Base-by-base conservation (phyloP, 2,888 invertebrate genomes). In the Scelioninae gen. 2 region DNA sequence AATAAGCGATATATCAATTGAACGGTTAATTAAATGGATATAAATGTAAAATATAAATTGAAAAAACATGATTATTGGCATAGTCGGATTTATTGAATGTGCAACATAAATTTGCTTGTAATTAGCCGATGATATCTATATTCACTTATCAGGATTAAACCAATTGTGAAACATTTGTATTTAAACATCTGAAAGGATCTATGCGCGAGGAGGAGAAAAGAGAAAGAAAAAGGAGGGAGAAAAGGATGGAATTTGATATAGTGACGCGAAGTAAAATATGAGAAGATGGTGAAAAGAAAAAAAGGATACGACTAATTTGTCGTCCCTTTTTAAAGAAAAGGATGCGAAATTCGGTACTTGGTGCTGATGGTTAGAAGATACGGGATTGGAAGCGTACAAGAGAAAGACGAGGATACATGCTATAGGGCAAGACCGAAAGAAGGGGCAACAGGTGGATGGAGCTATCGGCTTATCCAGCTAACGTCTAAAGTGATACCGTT, bases 381-480 rank as follows among this genome's bases (percentile, higher is more conserved):
- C 55, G 64, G 60, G 43, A 64, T 61, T 69, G 61, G 70, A 48
- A 75, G 15, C 46, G 69, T 39, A 31, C 60, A 69, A 75, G 76
- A 76, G 74, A 74, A 77, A 73, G 65, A 71, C 65, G 61, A 74
- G 61, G 57, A 65, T 18, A 31, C 46, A 71, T 55, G 69, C 68
- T 60, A 48, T 50, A 67, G 65, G 72, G 41, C 68, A 71, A 75
- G 77, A 77, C n/a, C 78, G 74, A 79, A 83, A 84, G 85, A 83
- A 82, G 81, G 81, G 84, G 85, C 85, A 85, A 85, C 86, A 86
- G 85, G 85, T 85, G 86, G 86, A 85, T 83, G 84, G 84, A 81
- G 83, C 85, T 85, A 85, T 84, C 82, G 79, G 85, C 84, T 86
- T 84, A 85, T 85, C 85, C 84, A 74, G 83, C 84, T 82, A 82